phyloP scores from a whole-genome alignment of 2,797 vertebrate species.

The Anniella stebbinsi region DNA sequence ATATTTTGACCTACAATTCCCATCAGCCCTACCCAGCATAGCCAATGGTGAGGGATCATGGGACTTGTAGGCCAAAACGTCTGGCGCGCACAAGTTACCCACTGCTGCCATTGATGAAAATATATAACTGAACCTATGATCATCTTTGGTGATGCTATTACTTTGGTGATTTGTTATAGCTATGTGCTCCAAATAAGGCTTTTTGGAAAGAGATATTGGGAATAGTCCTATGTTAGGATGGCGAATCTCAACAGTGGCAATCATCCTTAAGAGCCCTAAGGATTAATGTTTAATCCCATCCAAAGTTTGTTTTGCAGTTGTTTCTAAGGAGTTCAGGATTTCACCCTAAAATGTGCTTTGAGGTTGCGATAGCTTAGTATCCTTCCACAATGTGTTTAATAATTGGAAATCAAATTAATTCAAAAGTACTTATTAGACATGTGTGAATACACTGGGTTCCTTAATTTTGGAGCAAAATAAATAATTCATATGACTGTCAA shows the following conservation, averaged over 20 bases:
- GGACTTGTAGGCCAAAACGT: no score
- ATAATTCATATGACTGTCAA: constrained; percentile 47
- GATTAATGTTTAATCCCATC: neutral
- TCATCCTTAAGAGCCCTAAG: neutral
- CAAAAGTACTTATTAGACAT: constrained; percentile 11
- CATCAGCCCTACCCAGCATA: no score
- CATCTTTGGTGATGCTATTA: neutral
- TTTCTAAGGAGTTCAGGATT: neutral
- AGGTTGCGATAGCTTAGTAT: neutral
- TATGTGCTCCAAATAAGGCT: neutral
- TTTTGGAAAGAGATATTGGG: neutral
- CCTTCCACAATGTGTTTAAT: neutral
- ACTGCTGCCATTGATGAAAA: neutral
- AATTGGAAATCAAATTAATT: neutral
- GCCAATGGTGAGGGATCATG: no score
- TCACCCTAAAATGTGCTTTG: neutral
- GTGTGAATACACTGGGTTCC: constrained; percentile 37
- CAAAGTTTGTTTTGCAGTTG: neutral
- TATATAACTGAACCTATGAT: no score
- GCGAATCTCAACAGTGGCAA: neutral
- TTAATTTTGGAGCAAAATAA: constrained; percentile 53
- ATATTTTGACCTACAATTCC: no score
- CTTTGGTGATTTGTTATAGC: neutral
- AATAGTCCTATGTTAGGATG: neutral
- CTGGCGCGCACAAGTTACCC: no score